Percentiles rank a stretch among this genome's conserved stretches.
phyloP scores from a whole-genome alignment of 2,113 vertebrate genomes.

The Bos indicus region DNA sequence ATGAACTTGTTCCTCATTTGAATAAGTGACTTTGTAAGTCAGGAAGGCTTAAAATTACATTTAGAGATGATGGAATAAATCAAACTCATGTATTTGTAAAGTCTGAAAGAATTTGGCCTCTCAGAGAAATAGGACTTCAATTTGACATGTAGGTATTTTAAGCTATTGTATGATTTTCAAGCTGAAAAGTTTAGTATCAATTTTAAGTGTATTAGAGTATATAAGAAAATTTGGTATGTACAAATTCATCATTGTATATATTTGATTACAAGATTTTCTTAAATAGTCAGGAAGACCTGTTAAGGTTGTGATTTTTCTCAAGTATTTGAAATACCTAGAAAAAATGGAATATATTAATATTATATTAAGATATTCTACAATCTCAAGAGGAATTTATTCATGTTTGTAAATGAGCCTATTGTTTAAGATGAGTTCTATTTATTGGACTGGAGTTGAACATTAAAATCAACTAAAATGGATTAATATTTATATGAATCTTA shows the following conservation, averaged over 20 bases:
- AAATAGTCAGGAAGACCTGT: background rate
- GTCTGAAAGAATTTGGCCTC: background rate
- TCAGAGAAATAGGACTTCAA: background rate
- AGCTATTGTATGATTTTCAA: background rate
- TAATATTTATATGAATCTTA: background rate
- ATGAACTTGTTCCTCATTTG: background rate
- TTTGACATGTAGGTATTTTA: constrained; percentile 5
- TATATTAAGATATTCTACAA: constrained; percentile 16
- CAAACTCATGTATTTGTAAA: background rate
- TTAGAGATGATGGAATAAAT: background rate
- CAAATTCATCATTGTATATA: background rate
- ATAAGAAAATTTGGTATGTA: background rate
- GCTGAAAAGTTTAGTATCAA: background rate
- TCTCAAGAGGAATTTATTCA: background rate
- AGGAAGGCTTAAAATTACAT: background rate
- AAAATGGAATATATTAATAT: background rate
- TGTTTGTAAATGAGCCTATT: background rate
- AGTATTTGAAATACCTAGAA: background rate
- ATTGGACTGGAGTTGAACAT: background rate
- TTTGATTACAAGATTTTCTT: background rate
- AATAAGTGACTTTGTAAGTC: background rate
- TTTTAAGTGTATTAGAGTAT: background rate
- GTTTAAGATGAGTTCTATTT: background rate
- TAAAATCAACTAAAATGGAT: background rate
- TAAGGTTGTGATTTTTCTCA: background rate